A percentile compares a stretch with the other conserved stretches of the same genome.
phyloP scores from a whole-genome alignment of 1,140 invertebrate species.

The Atopsyche davidsoni region DNA sequence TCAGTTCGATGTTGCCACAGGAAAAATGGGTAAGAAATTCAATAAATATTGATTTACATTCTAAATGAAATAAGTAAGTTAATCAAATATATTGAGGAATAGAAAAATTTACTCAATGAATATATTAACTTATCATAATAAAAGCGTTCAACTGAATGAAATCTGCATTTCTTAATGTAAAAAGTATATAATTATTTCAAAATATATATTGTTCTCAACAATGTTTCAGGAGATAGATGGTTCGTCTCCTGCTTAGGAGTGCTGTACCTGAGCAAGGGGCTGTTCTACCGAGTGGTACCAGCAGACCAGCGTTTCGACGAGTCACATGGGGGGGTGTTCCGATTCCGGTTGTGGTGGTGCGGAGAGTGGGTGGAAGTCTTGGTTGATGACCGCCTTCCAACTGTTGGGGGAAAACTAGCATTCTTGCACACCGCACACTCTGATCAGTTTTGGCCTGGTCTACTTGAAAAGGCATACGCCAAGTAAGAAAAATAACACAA shows the following conservation, averaged over 20 bases:
- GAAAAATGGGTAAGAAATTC: constrained; percentile 74
- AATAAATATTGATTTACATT: too few species aligned
- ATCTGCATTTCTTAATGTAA: too few species aligned
- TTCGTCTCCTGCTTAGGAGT: constrained; percentile 84
- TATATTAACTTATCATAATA: too few species aligned
- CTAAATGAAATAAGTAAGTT: too few species aligned
- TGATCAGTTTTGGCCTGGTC: constrained; percentile 90
- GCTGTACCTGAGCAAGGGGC: constrained; percentile 75
- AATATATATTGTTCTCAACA: not conserved
- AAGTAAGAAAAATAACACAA: constrained; percentile 75
- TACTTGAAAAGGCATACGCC: constrained; percentile 97
- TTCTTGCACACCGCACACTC: constrained; percentile 85
- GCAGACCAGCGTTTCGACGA: constrained; percentile 83
- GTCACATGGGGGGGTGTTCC: constrained; percentile 76
- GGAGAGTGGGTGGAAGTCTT: constrained; percentile 94
- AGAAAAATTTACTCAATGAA: too few species aligned
- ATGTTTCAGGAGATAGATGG: constrained; percentile 80
- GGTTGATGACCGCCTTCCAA: constrained; percentile 92
- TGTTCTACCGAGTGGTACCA: constrained; percentile 93
- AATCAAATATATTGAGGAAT: too few species aligned
- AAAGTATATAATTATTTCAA: too few species aligned
- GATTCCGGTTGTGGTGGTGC: constrained; percentile 93
- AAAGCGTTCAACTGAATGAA: too few species aligned
- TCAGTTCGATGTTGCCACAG: constrained; percentile 76
- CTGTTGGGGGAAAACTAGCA: constrained; percentile 83